Evolutionary conservation across 2,113 vertebrate genomes (phyloP).

Genomic region (Genyomyrus donnyi): DNA sequence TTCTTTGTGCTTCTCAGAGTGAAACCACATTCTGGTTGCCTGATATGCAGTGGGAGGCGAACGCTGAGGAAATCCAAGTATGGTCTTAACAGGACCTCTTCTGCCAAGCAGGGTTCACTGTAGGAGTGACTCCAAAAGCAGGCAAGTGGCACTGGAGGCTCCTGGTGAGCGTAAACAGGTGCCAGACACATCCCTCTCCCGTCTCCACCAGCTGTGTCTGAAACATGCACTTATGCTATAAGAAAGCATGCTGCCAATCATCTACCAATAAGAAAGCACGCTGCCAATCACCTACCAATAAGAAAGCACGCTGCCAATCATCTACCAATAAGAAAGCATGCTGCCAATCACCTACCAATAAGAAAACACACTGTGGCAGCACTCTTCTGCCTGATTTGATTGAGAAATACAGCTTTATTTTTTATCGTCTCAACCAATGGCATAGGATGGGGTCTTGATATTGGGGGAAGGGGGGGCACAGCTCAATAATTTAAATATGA

Average conservation of each 20-base stretch:
- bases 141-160: not conserved
- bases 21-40: not conserved
- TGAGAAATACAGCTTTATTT: too few species aligned
- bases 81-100: not conserved
- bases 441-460: too few species aligned
- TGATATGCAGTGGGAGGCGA: not conserved
- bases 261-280: not conserved
- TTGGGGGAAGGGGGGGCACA: too few species aligned
- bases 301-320: too few species aligned
- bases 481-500: too few species aligned
- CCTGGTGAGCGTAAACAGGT: not conserved
- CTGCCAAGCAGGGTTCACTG: not conserved
- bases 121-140: not conserved
- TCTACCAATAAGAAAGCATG: too few species aligned
- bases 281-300: not conserved
- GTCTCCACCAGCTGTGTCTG: not conserved
- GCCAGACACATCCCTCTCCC: not conserved
- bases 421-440: too few species aligned
- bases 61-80: not conserved
- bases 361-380: too few species aligned
- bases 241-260: not conserved
- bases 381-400: too few species aligned
- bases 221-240: not conserved
- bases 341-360: too few species aligned
- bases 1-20: not conserved